phyloP scores from a whole-genome alignment of 2,888 invertebrate genomes.

The Tribolium freemani region DNA sequence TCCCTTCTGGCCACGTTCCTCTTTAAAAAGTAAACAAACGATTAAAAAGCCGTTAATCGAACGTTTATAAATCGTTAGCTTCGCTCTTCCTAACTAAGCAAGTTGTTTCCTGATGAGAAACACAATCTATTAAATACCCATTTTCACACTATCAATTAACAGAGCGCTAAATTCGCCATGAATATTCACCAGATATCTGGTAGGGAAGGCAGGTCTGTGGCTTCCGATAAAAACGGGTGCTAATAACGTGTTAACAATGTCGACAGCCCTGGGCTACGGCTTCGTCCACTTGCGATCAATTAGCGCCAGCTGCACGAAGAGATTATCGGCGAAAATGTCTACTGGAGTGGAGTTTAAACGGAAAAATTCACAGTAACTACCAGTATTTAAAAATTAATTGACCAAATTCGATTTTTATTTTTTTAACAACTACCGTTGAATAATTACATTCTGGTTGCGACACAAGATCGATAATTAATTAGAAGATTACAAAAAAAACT shows the following conservation, averaged over 20 bases:
- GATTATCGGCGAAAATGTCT: not conserved
- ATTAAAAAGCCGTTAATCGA: conserved; percentile 31
- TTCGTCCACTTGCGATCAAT: conserved; percentile 55
- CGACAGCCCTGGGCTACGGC: conserved; percentile 47
- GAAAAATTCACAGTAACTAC: not conserved
- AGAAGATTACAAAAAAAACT: not conserved
- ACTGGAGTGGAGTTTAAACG: not conserved
- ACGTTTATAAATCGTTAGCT: conserved; percentile 31
- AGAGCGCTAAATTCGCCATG: conserved; percentile 55
- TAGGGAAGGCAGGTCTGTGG: conserved; percentile 45
- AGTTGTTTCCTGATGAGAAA: conserved; percentile 36
- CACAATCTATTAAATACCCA: conserved; percentile 57
- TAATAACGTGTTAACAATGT: conserved; percentile 54
- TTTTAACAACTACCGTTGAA: too few species aligned
- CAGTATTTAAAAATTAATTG: not conserved
- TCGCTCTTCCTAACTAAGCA: conserved; percentile 6
- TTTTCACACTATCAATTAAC: conserved; percentile 60
- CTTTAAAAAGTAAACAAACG: conserved; percentile 4
- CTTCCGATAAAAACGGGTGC: conserved; percentile 52
- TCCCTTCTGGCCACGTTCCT: not conserved
- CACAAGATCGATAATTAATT: not conserved
- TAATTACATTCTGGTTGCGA: not conserved
- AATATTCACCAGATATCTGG: conserved; percentile 59
- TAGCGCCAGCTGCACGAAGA: conserved; percentile 50
- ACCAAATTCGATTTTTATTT: not conserved